Conservation (phyloP, 2,888 invertebrate genomes). For the Nezara viridula region DNA sequence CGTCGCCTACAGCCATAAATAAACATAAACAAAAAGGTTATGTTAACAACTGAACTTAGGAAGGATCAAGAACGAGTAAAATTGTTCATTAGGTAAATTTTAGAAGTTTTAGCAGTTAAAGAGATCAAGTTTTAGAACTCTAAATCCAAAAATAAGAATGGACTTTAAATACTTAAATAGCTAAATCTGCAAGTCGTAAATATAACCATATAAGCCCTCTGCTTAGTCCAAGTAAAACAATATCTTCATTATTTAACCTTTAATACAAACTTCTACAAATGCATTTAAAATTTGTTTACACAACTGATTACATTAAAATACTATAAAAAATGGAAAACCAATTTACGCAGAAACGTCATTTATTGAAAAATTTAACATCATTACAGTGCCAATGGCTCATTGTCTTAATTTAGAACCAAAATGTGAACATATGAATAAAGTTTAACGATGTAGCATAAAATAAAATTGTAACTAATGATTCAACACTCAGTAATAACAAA, state of each 20-base stretch:
- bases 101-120: not conserved
- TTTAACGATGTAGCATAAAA: not conserved
- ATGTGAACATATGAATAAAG: not conserved
- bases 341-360: not conserved
- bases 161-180: not conserved
- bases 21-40: slow-evolving; percentile 58
- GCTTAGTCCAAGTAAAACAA: not conserved
- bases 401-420: not conserved
- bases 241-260: not conserved
- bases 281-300: not conserved
- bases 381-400: not conserved
- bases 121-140: not conserved
- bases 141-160: not conserved
- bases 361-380: not conserved
- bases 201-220: not conserved
- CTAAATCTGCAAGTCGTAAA: not conserved
- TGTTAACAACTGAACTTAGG: slow-evolving; percentile 42
- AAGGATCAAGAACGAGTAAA: not conserved
- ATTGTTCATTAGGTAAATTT: not conserved
- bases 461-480: not conserved
- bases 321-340: not conserved
- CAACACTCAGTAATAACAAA: not conserved
- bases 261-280: not conserved
- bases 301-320: not conserved
- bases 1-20: slow-evolving; percentile 50